Conservation (phyloP, 2,888 invertebrate genomes). For the Cryptus armator region DNA sequence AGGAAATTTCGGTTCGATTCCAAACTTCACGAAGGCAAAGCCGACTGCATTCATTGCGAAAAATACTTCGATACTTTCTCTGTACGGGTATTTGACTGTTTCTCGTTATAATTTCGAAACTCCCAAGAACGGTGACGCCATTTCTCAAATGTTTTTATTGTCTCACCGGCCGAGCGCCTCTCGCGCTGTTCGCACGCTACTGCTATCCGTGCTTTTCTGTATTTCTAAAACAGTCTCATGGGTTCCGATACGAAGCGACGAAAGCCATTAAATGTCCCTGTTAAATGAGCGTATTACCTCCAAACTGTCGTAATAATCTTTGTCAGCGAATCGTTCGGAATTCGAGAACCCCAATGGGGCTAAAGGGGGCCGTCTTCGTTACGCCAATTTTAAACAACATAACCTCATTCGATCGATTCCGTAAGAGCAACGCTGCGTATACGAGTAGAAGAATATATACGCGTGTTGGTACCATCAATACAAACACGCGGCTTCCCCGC, state of each 20-base stretch:
- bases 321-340: constrained; percentile 49
- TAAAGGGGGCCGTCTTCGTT: constrained; percentile 28
- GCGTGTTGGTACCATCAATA: constrained; percentile 1
- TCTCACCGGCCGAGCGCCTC: not conserved
- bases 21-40: no score
- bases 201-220: not conserved
- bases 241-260: not conserved
- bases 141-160: not conserved
- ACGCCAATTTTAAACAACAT: constrained; percentile 17
- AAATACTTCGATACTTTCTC: no score
- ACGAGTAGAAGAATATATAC: not conserved
- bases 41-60: no score
- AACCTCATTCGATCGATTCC: constrained; percentile 37
- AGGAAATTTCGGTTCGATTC: no score
- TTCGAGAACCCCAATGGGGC: not conserved
- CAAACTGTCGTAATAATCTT: constrained; percentile 42
- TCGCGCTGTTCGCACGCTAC: not conserved
- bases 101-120: no score
- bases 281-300: not conserved
- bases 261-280: not conserved
- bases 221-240: not conserved
- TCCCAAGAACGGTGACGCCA: no score
- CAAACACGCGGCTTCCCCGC: constrained; percentile 1
- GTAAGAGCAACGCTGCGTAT: constrained; percentile 16
- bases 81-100: no score